Evolutionary conservation across 2,113 vertebrate genomes (phyloP).

Genomic region (Mus spicilegus): DNA sequence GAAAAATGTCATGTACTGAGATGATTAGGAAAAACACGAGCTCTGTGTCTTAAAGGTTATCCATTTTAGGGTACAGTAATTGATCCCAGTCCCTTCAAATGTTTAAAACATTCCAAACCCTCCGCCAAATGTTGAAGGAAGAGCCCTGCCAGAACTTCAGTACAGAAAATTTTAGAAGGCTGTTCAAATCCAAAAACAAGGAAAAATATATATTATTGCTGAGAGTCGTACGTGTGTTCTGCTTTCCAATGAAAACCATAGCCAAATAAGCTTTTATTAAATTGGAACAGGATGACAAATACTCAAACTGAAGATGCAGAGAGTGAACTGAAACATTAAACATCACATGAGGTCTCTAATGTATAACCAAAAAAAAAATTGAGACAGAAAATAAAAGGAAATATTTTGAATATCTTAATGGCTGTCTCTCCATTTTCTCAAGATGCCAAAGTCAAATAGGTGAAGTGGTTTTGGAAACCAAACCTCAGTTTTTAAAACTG

Average conservation of each 20-base stretch:
- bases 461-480: constrained; percentile 65
- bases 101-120: constrained; percentile 85
- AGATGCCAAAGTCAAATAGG: constrained; percentile 60
- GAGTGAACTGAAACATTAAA: constrained; percentile 78
- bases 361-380: constrained; percentile 58
- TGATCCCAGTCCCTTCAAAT: constrained; percentile 80
- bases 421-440: constrained; percentile 61
- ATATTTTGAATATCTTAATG: constrained; percentile 77
- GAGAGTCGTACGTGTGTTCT: constrained; percentile 69
- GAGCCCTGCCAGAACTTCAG: constrained; percentile 81
- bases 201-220: constrained; percentile 72
- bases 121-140: constrained; percentile 79
- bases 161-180: constrained; percentile 83
- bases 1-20: constrained; percentile 74
- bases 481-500: constrained; percentile 64
- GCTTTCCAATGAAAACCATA: constrained; percentile 80
- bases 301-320: constrained; percentile 78
- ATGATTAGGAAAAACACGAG: constrained; percentile 73
- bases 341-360: constrained; percentile 79
- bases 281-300: constrained; percentile 86
- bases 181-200: constrained; percentile 80
- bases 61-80: constrained; percentile 82
- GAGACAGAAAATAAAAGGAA: constrained; percentile 78
- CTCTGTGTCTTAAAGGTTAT: constrained; percentile 72
- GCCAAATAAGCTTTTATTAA: constrained; percentile 85